phyloP scores from a whole-genome alignment of 2,113 vertebrate genomes.

The Brachypteracias leptosomus region DNA sequence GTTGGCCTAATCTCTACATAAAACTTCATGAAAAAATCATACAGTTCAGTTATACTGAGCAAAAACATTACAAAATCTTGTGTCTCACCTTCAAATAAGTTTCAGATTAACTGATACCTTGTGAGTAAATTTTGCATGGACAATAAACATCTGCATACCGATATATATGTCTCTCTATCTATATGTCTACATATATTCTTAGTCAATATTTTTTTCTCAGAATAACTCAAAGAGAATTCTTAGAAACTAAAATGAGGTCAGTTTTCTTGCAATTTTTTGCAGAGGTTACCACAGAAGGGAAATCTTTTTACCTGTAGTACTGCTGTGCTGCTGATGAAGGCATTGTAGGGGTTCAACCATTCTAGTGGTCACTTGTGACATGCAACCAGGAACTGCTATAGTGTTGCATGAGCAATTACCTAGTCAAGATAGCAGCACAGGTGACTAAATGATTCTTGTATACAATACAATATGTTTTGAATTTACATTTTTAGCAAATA shows the following conservation, averaged over 20 bases:
- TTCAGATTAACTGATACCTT: neutral
- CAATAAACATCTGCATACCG: neutral
- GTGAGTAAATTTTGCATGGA: neutral
- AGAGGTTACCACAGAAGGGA: neutral
- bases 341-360: neutral
- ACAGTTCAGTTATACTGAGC: neutral
- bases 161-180: neutral
- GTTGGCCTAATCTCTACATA: neutral
- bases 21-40: neutral
- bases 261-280: neutral
- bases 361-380: neutral
- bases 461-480: neutral
- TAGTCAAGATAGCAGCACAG: neutral
- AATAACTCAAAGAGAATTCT: slow-evolving; percentile 18
- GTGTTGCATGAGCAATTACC: neutral
- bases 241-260: slow-evolving; percentile 10
- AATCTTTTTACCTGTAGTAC: neutral
- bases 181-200: neutral
- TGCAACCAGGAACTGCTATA: neutral
- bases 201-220: neutral
- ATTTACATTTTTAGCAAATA: slow-evolving; percentile 10
- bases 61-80: neutral
- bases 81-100: neutral
- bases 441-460: neutral
- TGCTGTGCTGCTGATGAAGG: neutral